phyloP scores from a whole-genome alignment of 2,888 invertebrate genomes.

The Nomada fabriciana region DNA sequence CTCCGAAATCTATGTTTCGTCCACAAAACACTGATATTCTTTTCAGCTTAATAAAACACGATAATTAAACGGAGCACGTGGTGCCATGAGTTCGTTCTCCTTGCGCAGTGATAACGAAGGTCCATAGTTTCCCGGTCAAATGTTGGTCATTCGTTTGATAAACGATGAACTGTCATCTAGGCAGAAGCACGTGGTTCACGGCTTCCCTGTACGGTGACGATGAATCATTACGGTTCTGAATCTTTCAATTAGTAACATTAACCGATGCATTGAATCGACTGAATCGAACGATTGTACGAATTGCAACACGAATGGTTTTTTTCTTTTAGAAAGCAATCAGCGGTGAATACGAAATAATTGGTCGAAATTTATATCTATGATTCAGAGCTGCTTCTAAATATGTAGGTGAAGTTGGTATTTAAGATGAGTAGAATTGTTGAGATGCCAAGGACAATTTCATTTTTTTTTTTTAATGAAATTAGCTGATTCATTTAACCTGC shows the following conservation, averaged over 20 bases:
- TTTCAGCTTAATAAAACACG: constrained; percentile 27
- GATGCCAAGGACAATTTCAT: not conserved
- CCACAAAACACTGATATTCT: constrained; percentile 9
- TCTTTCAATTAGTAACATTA: constrained; percentile 23
- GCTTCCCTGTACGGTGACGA: constrained; percentile 26
- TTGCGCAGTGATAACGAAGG: constrained; percentile 59
- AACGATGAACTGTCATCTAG: constrained; percentile 50
- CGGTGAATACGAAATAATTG: not conserved
- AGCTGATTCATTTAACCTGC: not conserved
- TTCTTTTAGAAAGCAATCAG: not conserved
- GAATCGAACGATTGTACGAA: constrained; percentile 9
- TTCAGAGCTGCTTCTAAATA: not conserved
- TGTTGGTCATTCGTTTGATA: constrained; percentile 61
- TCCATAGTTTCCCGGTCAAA: constrained; percentile 71
- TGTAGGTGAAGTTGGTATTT: not conserved
- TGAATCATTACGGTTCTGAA: constrained; percentile 41
- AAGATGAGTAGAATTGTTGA: constrained; percentile 1
- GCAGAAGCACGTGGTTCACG: constrained; percentile 48
- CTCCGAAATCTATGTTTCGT: not conserved
- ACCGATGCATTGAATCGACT: not conserved
- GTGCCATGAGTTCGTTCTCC: constrained; percentile 59
- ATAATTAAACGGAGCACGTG: constrained; percentile 41
- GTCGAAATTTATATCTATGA: constrained; percentile 7
- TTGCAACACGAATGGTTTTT: not conserved
- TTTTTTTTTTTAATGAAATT: constrained; percentile 10